Conservation (phyloP, 2,113 vertebrate species). For the Chionomys nivalis region DNA sequence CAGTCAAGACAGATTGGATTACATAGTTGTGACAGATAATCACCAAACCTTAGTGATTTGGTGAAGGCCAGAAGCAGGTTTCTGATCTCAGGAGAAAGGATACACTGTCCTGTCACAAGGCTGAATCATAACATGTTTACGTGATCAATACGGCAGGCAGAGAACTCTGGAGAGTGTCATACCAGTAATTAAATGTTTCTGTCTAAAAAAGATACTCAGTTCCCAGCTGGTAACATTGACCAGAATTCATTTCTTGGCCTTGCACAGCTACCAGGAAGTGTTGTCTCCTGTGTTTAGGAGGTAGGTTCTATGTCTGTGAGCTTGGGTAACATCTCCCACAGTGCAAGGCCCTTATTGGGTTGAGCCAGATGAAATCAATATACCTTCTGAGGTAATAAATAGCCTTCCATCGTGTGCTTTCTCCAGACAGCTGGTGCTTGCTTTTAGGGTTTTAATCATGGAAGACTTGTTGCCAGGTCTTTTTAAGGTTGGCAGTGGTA, state of each 20-base stretch:
- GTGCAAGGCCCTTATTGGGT: neutral
- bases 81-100: neutral
- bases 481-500: neutral
- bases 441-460: slow-evolving; percentile 34
- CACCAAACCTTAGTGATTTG: neutral
- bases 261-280: neutral
- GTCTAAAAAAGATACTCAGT: neutral
- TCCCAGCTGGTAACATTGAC: neutral
- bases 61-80: neutral
- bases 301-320: neutral
- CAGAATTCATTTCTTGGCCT: neutral
- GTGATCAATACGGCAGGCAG: neutral
- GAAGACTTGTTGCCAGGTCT: neutral
- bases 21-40: neutral
- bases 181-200: neutral
- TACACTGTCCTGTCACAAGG: neutral
- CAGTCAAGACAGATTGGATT: neutral
- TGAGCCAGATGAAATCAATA: slow-evolving; percentile 30
- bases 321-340: neutral
- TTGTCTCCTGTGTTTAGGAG: neutral
- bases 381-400: neutral
- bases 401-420: neutral
- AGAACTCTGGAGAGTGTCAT: neutral
- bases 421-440: neutral
- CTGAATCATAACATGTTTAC: neutral